Evolutionary conservation across 1,140 invertebrate species (phyloP).

Genomic region (Philopotamus ludificatus): DNA sequence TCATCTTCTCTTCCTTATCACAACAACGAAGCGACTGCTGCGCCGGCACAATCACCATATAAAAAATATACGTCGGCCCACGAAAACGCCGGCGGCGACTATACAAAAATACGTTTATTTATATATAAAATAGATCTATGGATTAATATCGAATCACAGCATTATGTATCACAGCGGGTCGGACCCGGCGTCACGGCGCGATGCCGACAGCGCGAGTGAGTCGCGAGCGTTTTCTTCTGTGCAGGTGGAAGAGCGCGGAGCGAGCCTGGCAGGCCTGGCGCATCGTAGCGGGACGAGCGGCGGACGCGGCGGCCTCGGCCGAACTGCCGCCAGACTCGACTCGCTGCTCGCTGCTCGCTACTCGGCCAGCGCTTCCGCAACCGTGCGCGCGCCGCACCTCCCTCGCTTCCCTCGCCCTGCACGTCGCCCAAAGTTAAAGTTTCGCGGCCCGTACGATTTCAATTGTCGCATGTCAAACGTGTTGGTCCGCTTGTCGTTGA

Average conservation of each 20-base stretch:
- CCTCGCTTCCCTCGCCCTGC: too few species aligned
- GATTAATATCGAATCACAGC: background rate
- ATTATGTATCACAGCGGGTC: background rate
- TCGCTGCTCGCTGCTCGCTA: background rate
- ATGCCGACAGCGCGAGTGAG: background rate
- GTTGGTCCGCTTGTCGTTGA: too few species aligned
- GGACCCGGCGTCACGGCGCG: background rate
- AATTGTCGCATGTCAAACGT: too few species aligned
- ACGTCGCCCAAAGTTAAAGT: too few species aligned
- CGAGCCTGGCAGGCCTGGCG: conserved; percentile 1
- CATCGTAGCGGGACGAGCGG: conserved; percentile 2
- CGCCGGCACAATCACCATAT: background rate
- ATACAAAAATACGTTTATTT: background rate
- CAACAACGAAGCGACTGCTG: conserved; percentile 8
- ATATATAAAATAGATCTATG: background rate
- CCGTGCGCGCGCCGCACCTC: background rate
- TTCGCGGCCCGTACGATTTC: too few species aligned
- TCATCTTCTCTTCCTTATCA: conserved; percentile 44
- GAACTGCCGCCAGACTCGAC: background rate
- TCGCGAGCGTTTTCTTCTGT: conserved; percentile 12
- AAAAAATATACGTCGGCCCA: background rate
- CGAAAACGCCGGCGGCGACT: background rate
- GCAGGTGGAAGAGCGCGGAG: conserved; percentile 9
- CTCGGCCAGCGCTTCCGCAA: background rate
- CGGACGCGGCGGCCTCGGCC: background rate